Base-by-base conservation (phyloP, 2,113 vertebrate species). In the Pimephales promelas region DNA sequence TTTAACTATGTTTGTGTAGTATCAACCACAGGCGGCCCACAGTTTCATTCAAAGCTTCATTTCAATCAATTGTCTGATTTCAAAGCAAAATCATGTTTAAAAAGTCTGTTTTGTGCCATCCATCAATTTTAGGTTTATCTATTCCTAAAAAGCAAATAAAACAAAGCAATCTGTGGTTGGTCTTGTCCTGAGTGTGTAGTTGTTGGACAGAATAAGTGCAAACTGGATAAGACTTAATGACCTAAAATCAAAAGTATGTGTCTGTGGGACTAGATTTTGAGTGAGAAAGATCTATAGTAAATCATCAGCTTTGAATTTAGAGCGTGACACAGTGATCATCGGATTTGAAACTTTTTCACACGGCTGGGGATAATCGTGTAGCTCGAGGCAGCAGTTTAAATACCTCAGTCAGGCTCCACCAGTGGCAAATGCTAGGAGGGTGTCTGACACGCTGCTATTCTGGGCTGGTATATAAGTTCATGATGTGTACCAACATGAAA, bases 381-480 rank as follows among this genome's bases (percentile, higher is more conserved):
- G 61, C 81, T 49, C 22, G 26, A 28, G 76, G 61, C 77, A 47
- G 34, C n/a, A 47, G 70, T 80, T 75, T 40, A 74, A 86, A 86
- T 74, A 86, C 47, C 76, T 77, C 57, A 56, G 22, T 31, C 26
- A 87, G 71, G 13, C 73, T 81, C 22, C 20, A 14, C 24, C 47
- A 57, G 52, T 34, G 84, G 68, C 72, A 68, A 73, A 59, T 40
- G 83, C 34, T 40, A 79, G 40, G 59, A 72, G 59, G 45, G 70
- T 72, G 36, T 79, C 61, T 70, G 75, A 73, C 64, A 84, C 36
- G 14, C 61, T 20, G 61, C 70, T 86, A 64, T 79, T 85, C 54
- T 59, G 71, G 85, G 76, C 40, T 82, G 11, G 77, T 84, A 84
- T 86, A 79, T 61, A 70, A 78, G 64, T 82, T 82, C 83, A 49